Conservation (phyloP, 2,797 vertebrate genomes). For the Onychomys arenicola region DNA sequence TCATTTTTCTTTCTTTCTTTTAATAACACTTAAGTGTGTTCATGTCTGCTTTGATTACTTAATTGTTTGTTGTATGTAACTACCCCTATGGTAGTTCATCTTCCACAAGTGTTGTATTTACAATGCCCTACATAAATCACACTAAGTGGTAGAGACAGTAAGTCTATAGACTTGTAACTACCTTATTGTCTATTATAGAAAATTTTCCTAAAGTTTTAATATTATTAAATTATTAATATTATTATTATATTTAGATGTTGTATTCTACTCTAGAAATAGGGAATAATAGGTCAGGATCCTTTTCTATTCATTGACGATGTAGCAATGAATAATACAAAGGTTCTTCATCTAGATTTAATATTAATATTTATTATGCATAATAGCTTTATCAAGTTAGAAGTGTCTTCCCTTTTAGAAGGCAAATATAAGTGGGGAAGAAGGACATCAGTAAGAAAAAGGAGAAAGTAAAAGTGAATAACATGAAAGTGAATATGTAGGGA, state of each 20-base stretch:
- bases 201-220: not conserved
- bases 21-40: not conserved
- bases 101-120: not conserved
- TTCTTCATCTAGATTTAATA: not conserved
- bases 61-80: not conserved
- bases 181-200: not conserved
- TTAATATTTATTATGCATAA: conserved; percentile 17
- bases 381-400: not conserved
- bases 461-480: not conserved
- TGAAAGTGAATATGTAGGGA: not conserved
- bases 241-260: not conserved
- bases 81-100: not conserved
- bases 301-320: not conserved
- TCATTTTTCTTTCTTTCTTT: not conserved
- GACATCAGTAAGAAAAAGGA: not conserved
- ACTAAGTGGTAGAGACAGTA: not conserved
- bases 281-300: not conserved
- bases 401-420: not conserved
- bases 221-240: not conserved
- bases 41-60: conserved; percentile 14
- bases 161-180: not conserved
- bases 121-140: not conserved
- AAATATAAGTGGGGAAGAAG: not conserved
- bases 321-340: not conserved
- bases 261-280: not conserved